These are phyloP conservation scores for Coremacera marginata DNA, from an alignment of 2,888 invertebrate species.

Conservation along the genomic window DNA sequence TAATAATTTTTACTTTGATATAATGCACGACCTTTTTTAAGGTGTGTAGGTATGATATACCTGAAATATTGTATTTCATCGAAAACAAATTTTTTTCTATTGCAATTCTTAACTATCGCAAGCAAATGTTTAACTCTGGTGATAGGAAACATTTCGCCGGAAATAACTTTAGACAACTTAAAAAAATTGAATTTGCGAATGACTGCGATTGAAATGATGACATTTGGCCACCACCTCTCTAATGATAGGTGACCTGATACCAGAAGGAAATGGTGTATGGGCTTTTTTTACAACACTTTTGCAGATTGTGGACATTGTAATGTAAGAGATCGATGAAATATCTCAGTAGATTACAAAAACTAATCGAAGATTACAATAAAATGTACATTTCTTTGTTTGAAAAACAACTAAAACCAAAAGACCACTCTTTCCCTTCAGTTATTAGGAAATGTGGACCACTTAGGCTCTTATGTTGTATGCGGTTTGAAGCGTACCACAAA, in stretches of 20 bases:
- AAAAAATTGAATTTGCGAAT: slow-evolving; percentile 44
- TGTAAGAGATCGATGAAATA: slow-evolving; percentile 15
- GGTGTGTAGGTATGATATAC: slow-evolving; percentile 50
- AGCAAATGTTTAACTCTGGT: no score
- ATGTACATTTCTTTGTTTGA: slow-evolving; percentile 30
- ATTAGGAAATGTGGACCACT: slow-evolving; percentile 37
- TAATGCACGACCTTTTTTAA: slow-evolving; percentile 53
- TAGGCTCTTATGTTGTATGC: slow-evolving; percentile 34
- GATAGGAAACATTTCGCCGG: slow-evolving; percentile 40
- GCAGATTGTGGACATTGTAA: slow-evolving; percentile 44
- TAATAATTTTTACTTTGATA: slow-evolving; percentile 48
- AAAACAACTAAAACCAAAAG: slow-evolving; percentile 36
- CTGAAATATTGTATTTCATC: slow-evolving; percentile 44
- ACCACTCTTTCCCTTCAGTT: slow-evolving; percentile 25
- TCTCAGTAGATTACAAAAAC: slow-evolving; percentile 10
- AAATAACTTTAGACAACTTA: slow-evolving; percentile 35
- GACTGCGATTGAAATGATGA: slow-evolving; percentile 45
- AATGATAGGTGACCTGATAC: slow-evolving; percentile 48
- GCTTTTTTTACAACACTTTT: slow-evolving; percentile 39
- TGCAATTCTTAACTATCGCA: slow-evolving; percentile 38
- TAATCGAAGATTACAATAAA: slow-evolving; percentile 26
- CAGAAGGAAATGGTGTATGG: slow-evolving; percentile 42
- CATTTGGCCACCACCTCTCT: slow-evolving; percentile 45
- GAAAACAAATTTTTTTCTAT: slow-evolving; percentile 43
- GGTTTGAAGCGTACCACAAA: slow-evolving; percentile 39